Evolutionary conservation across 2,113 vertebrate species (phyloP), one percentile per base, ranked within the genome.

Genomic region (Gobius niger): DNA sequence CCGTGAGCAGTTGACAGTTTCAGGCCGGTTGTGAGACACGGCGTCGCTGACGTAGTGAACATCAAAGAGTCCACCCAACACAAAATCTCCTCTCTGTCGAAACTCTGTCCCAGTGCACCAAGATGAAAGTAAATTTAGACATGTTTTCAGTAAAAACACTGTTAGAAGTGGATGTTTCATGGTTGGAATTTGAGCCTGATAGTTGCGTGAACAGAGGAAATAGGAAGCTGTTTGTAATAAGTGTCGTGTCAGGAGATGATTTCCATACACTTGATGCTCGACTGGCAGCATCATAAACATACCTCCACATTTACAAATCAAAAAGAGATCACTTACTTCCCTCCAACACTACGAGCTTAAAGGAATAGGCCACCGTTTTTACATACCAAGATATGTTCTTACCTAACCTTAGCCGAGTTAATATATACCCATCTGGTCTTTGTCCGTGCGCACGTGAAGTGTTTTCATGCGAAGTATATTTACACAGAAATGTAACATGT

Each of bases 31-130:
- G 1, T 70, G 65, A 78, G 67, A 0, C 46, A 13, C 1, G 13
- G 16, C 0, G 0, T 6, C 1, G 0, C 0, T 56, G 40, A 12
- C 44, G 9, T 63, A 18, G 72, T 90, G 88, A 62, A 91, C 54
- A 41, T 81, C 13, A 82, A 91, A 91, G 65, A 92, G 68, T 61
- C 91, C 91, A 71, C 88, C 89, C 0, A 91, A 56, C 67, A 82
- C 51, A 77, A 82, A 89, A 72, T 92, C 87, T 65, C 90, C 92
- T 3, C 83, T 47, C 47, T 88, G 68, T 1, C 53, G 70, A 83
- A 92, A 93, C 70, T 88, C 84, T 18, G 81, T 83, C 4, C 13
- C 15, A 47, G 67, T 24, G 68, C 63, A 72, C 7, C 76, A 60
- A 56, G 44, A 53, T 3, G 49, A 16, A 42, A 10, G 15, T 11